These are phyloP conservation scores for Catocala fraxini DNA, from an alignment of 2,888 invertebrate genomes.

Conservation along the genomic window DNA sequence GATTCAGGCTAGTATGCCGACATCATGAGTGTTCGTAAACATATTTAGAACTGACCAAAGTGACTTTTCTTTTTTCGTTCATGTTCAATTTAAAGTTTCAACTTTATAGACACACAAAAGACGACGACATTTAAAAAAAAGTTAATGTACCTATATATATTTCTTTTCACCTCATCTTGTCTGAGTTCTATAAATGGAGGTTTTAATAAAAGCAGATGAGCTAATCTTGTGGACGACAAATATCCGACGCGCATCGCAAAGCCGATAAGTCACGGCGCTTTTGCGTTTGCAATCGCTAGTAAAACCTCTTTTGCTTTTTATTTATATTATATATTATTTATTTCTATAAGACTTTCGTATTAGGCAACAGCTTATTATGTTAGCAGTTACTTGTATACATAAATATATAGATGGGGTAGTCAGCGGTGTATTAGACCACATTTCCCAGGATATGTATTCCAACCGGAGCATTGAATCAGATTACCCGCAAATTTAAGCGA, in stretches of 20 bases:
- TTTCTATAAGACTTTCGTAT: not conserved
- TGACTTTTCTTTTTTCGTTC: not conserved
- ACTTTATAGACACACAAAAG: no score
- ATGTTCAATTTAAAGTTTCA: no score
- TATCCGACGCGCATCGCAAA: constrained; percentile 60
- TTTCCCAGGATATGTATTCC: no score
- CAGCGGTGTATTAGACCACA: no score
- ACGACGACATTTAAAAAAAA: no score
- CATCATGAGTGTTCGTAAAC: not conserved
- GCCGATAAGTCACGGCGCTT: constrained; percentile 51
- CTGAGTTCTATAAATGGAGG: constrained; percentile 29
- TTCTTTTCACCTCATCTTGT: not conserved
- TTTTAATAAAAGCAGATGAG: constrained; percentile 43
- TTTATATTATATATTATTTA: not conserved
- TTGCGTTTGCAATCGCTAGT: constrained; percentile 26
- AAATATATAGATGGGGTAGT: no score
- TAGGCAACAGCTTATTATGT: no score
- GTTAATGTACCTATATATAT: not conserved
- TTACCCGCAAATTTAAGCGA: no score
- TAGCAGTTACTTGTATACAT: no score
- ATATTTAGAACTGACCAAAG: not conserved
- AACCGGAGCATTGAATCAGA: no score
- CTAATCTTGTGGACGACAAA: constrained; percentile 59
- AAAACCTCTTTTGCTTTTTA: constrained; percentile 31
- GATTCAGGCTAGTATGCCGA: not conserved